phyloP scores from a whole-genome alignment of 2,113 vertebrate species.

The Sturnus vulgaris region DNA sequence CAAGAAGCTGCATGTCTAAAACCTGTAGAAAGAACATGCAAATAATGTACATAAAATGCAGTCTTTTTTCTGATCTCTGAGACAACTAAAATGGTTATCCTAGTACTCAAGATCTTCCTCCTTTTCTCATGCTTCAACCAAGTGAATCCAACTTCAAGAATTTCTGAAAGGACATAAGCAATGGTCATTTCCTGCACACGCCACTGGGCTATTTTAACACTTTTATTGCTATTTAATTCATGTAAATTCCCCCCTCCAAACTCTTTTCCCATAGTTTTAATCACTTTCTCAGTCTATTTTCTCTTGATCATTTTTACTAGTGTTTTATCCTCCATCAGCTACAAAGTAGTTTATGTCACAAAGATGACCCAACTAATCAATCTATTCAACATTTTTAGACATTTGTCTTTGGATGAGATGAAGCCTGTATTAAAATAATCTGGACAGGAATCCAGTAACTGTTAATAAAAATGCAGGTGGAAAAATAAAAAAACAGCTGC shows the following conservation, averaged over 20 bases:
- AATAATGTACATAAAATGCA: not conserved
- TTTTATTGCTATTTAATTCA: not conserved
- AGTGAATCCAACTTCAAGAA: not conserved
- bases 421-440: not conserved
- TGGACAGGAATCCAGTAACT: not conserved
- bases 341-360: not conserved
- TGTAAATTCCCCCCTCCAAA: accelerated
- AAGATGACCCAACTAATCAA: not conserved
- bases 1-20: not conserved
- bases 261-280: not conserved
- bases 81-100: not conserved
- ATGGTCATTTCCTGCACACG: not conserved
- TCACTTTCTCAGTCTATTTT: not conserved
- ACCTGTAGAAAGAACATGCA: not conserved
- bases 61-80: not conserved
- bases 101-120: not conserved
- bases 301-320: not conserved
- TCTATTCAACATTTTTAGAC: not conserved
- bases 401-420: not conserved
- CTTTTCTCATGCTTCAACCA: not conserved
- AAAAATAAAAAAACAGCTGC: not conserved
- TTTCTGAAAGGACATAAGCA: not conserved
- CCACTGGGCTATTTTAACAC: accelerated
- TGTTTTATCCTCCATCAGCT: not conserved
- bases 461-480: not conserved